These are phyloP conservation scores for Aegithalos caudatus DNA, from an alignment of 2,113 vertebrate genomes.

Conservation along the genomic window DNA sequence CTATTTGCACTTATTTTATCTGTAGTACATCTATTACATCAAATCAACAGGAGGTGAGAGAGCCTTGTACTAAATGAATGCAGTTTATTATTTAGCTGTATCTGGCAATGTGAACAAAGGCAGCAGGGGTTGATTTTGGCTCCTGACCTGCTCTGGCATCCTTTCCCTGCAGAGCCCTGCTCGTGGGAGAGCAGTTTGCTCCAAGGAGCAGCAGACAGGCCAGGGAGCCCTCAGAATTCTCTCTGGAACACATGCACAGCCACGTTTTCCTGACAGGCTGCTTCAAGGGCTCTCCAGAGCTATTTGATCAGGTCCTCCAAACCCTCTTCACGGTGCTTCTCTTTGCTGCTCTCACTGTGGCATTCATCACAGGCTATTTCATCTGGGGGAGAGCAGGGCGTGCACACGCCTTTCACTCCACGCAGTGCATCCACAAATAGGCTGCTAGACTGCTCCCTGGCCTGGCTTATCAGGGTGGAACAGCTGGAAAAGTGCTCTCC, in stretches of 20 bases:
- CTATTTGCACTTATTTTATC: neutral
- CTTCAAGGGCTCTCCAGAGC: conserved; percentile 9
- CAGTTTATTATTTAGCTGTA: neutral
- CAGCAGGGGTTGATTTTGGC: neutral
- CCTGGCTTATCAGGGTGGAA: neutral
- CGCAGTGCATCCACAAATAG: neutral
- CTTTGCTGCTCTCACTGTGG: neutral
- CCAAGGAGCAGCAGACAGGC: neutral
- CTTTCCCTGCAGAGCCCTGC: rapidly evolving
- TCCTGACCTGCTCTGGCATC: neutral
- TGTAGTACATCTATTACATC: neutral
- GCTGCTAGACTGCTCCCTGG: neutral
- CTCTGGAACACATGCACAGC: neutral
- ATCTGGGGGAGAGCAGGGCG: neutral
- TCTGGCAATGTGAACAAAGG: neutral
- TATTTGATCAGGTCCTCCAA: conserved; percentile 5
- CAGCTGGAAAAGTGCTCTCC: neutral
- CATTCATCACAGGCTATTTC: neutral
- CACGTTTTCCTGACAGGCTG: neutral
- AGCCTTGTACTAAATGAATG: neutral
- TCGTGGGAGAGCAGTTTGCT: neutral
- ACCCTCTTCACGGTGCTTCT: neutral
- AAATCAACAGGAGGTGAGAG: neutral
- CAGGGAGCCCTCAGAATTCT: neutral
- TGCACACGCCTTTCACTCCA: neutral